These are phyloP conservation scores for Homarus gammarus DNA, from an alignment of 2,888 invertebrate genomes.

Conservation along the genomic window DNA sequence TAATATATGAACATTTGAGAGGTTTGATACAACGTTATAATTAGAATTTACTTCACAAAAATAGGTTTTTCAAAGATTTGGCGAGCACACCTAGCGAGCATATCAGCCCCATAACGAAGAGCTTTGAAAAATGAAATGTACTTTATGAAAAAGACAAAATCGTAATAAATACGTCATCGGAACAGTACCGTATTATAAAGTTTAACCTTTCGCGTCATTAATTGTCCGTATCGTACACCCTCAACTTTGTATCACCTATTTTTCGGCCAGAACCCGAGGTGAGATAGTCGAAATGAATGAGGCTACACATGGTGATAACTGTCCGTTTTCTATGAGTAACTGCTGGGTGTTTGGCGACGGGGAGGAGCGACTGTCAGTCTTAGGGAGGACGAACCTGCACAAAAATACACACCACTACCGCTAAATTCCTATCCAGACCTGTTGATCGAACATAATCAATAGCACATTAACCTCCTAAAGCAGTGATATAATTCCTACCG, in stretches of 20 bases:
- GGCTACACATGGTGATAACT: conserved; percentile 69
- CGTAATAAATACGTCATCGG: conserved; percentile 46
- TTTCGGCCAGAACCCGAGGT: conserved; percentile 29
- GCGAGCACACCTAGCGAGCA: conserved; percentile 36
- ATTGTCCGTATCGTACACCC: conserved; percentile 12
- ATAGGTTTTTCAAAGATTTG: conserved; percentile 37
- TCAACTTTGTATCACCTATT: neutral
- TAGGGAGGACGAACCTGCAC: conserved; percentile 61
- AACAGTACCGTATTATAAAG: conserved; percentile 28
- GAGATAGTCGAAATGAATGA: conserved; percentile 65
- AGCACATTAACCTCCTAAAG: conserved; percentile 6
- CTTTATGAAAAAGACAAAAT: conserved; percentile 55
- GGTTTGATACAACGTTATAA: conserved; percentile 45
- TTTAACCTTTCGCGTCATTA: conserved; percentile 28
- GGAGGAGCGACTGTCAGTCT: conserved; percentile 74
- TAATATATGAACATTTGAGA: conserved; percentile 47
- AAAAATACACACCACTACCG: conserved; percentile 50
- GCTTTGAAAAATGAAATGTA: conserved; percentile 63
- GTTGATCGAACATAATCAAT: neutral
- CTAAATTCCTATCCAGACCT: neutral
- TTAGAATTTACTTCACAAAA: conserved; percentile 47
- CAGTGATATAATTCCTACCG: conserved; percentile 29
- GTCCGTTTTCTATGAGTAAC: conserved; percentile 73
- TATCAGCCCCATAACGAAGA: conserved; percentile 58
- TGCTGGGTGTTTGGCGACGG: conserved; percentile 70